A percentile compares a stretch with the other conserved stretches of the same genome.
Conservation (phyloP, 2,888 invertebrate genomes). For the Hesperia comma region DNA sequence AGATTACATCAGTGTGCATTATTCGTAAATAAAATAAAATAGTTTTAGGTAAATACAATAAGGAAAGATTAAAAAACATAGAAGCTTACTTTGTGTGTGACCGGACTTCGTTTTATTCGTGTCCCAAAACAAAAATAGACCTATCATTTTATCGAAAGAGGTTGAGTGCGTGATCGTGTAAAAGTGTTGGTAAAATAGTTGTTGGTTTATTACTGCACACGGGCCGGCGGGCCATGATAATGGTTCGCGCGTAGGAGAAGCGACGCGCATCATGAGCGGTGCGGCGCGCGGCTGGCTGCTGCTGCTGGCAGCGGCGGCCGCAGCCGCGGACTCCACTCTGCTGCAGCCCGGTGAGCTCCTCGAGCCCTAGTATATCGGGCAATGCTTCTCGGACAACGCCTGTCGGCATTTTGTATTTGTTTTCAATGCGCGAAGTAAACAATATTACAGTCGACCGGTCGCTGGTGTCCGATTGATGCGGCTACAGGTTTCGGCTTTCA, state of each 20-base stretch:
- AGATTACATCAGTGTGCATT: not conserved
- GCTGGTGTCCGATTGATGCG: no score
- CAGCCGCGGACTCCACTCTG: constrained; percentile 29
- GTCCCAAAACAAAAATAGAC: constrained; percentile 28
- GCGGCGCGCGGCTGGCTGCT: constrained; percentile 27
- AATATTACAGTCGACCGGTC: no score
- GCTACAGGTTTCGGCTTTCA: no score
- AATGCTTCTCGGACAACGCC: no score
- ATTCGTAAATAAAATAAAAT: not conserved
- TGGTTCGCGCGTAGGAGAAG: not conserved
- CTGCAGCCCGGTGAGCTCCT: constrained; percentile 31
- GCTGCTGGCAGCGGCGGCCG: constrained; percentile 34
- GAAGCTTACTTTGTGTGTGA: not conserved
- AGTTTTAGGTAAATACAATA: not conserved
- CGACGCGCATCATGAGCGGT: constrained; percentile 18
- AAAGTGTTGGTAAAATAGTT: not conserved
- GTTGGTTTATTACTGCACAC: not conserved
- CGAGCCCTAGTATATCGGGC: no score
- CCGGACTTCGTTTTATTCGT: not conserved
- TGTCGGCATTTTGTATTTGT: no score
- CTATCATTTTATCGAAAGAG: not conserved
- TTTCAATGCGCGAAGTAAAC: no score
- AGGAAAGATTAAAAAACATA: not conserved
- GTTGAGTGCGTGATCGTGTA: not conserved
- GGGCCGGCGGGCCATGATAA: not conserved